phyloP scores from a whole-genome alignment of 2,113 vertebrate species.

The Anas platyrhynchos region DNA sequence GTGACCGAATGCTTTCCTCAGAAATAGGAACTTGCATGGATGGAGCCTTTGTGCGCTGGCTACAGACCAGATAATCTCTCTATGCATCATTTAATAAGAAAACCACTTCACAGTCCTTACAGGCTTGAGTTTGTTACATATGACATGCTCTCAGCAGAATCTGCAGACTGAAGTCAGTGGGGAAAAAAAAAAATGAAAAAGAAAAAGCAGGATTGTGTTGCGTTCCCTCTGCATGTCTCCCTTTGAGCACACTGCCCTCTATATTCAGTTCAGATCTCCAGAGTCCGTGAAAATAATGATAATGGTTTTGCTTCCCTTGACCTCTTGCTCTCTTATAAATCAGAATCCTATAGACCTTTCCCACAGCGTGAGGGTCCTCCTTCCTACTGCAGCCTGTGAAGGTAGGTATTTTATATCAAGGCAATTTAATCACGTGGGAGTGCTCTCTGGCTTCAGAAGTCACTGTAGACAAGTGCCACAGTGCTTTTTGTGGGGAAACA shows the following conservation, averaged over 20 bases:
- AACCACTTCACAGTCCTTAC: slow-evolving; percentile 33
- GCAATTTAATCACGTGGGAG: background rate
- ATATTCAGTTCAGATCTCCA: slow-evolving; percentile 57
- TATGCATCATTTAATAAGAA: slow-evolving; percentile 54
- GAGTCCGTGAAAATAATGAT: slow-evolving; percentile 68
- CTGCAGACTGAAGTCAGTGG: background rate
- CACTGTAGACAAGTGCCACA: rapidly evolving
- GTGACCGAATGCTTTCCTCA: background rate
- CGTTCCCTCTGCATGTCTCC: background rate
- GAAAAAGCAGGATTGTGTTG: background rate
- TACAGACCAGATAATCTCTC: slow-evolving; percentile 41
- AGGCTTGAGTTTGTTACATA: background rate
- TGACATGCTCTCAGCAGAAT: slow-evolving; percentile 13
- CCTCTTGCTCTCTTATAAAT: slow-evolving; percentile 69
- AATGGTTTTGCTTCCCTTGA: slow-evolving; percentile 69
- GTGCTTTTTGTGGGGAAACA: background rate
- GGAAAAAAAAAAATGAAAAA: background rate
- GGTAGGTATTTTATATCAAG: slow-evolving; percentile 18
- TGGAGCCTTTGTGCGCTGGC: background rate
- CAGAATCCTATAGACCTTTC: slow-evolving; percentile 68
- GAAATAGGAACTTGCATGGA: background rate
- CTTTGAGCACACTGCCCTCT: slow-evolving; percentile 63
- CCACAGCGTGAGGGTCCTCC: slow-evolving; percentile 9
- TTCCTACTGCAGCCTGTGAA: background rate
- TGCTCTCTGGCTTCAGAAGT: background rate